Conservation (phyloP, 2,113 vertebrate species). For the Brachionichthys hirsutus region DNA sequence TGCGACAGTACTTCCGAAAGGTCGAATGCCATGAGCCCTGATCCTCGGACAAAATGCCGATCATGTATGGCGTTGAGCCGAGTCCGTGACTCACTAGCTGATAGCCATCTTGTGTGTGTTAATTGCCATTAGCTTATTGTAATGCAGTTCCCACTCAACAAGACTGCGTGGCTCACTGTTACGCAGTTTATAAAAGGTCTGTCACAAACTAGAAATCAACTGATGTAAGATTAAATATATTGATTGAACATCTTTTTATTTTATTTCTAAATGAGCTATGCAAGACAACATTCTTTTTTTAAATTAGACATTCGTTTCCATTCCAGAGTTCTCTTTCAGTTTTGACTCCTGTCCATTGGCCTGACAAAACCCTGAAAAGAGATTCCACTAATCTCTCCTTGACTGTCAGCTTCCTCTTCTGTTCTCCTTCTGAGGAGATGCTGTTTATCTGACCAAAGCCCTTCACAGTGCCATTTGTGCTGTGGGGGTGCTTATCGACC, state of each 20-base stretch:
- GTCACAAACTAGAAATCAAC: no score
- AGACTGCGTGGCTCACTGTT: not conserved
- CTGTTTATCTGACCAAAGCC: constrained; percentile 73
- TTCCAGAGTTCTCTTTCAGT: constrained; percentile 40
- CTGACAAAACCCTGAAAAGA: constrained; percentile 66
- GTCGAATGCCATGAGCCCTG: constrained; percentile 27
- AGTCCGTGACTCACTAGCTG: not conserved
- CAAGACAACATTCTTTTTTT: constrained; percentile 10
- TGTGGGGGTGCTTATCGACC: constrained; percentile 67
- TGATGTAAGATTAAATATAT: not conserved
- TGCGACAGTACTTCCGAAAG: constrained; percentile 26
- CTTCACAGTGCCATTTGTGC: constrained; percentile 57
- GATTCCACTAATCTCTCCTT: constrained; percentile 61
- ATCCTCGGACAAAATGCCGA: constrained; percentile 34
- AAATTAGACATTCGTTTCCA: constrained; percentile 22
- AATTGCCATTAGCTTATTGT: not conserved
- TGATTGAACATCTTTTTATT: not conserved
- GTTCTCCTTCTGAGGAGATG: constrained; percentile 64
- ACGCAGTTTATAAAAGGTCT: not conserved
- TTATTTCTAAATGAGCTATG: not conserved
- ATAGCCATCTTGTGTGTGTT: not conserved
- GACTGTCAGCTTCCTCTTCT: constrained; percentile 64
- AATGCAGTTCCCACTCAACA: not conserved
- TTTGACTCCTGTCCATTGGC: constrained; percentile 53
- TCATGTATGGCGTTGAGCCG: not conserved